Base-by-base conservation (phyloP, 2,797 vertebrate species). In the Platyrinchus mystaceus region DNA sequence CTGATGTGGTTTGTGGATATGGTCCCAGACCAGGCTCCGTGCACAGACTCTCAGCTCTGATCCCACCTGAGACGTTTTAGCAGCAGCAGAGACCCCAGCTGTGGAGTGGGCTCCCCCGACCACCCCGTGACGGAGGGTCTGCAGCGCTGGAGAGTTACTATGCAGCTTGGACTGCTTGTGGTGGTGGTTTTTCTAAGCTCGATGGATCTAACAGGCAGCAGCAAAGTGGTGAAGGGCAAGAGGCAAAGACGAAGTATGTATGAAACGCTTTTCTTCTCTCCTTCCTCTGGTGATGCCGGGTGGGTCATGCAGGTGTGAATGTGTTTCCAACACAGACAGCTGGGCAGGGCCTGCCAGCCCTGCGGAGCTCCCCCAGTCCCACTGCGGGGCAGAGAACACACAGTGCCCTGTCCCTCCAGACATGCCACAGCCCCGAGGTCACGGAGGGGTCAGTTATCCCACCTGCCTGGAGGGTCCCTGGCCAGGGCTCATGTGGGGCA, bases 151-250 rank as follows among this genome's bases (percentile, higher is more conserved):
- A 97, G 94, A 98, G 98, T 98, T 98, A 99, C 99, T 99, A 99
- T 99, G 99, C 99, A 98, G 98, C 99, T 99, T 98, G 98, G 99
- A 99, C 98, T 99, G 98, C 97, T 99, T 98, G 98, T 99, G 98
- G 98, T 98, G 98, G 97, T 98, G 98, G 96, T 99, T 98, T 98
- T 99, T 98, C 98, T 99, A 97, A 98, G 98, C 98, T 99, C 98
- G 95, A 98, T 98, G 98, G 99, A 99, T 98, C 98, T 99, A 92
- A 94, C 98, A 55, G 97, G 98, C 92, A 95, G 98, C 97, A 97
- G 98, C 96, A 99, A 98, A 97, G 98, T 98, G 91, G 97, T 97
- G 97, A 99, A 98, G 98, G 98, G 98, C 95, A 99, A 99, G 98
- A 98, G 99, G 97, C 99, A 99, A 97, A 99, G 98, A 98, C 98